Evolutionary conservation across 2,797 vertebrate genomes (phyloP), one percentile per base, ranked within the genome.

Genomic region (Anniella stebbinsi): DNA sequence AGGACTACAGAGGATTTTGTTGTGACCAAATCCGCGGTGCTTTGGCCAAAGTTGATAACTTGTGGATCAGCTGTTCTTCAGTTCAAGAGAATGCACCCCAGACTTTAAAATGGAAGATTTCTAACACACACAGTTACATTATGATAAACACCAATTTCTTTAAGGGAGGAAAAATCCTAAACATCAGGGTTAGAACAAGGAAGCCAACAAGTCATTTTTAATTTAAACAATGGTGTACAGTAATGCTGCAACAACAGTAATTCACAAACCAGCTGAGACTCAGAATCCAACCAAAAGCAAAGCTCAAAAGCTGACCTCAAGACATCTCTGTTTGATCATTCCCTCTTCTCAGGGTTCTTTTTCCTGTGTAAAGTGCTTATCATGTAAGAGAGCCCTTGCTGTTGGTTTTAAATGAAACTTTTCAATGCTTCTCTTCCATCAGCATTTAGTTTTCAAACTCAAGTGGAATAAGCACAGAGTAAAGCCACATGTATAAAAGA

Each of bases 321-420:
- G 90, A 89, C 75, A 38, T 36, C 54, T 33, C 77, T 60, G 8
- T 48, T 89, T 88, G 73, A 2, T n/a, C 3, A 60, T 57, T 80
- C 76, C 75, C 41, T 89, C 88, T 73, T 80, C 54, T 88, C 30
- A 8, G 11, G 17, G 15, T 63, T 63, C 15, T 63, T 45, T 48
- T 83, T 28, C 89, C 88, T 81, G 36, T 77, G 75, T 93, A 96
- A 97, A 96, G 94, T 96, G 96, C 96, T 94, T 93, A 94, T 91
- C 60, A 48, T 41, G 82, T 90, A 83, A 84, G n/a, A 38, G 21
- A 73, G 82, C 6, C 45, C 45, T 54, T 84, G 21, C 89, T 86
- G 70, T 1, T 0, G 0, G 66, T 92, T 92, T 84, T 36, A 2
- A 36, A 60, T 13, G 33, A 33, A 80, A 60, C 18, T 80, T 69